These are phyloP conservation scores for Psittacula echo DNA, from an alignment of 2,797 vertebrate species.

Conservation along the genomic window DNA sequence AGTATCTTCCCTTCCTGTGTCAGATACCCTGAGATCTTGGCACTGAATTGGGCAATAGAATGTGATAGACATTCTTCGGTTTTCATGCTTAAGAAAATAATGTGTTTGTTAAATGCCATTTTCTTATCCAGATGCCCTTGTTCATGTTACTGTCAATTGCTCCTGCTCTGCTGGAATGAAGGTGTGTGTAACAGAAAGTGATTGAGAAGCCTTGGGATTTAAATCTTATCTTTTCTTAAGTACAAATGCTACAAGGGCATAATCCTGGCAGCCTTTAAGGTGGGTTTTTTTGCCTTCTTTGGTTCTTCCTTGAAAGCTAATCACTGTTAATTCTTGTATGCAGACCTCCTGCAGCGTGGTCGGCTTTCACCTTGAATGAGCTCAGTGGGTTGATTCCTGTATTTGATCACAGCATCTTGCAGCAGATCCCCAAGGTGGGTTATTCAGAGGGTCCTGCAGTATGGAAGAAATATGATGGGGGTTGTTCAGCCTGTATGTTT, in stretches of 20 bases:
- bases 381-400: conserved; percentile 31
- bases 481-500: neutral
- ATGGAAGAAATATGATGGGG: neutral
- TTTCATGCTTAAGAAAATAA: neutral
- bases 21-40: neutral
- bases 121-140: neutral
- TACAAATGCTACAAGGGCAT: fast-evolving
- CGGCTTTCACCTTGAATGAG: conserved; percentile 56
- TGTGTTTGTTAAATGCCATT: neutral
- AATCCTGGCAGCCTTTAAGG: neutral
- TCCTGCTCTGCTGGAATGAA: neutral
- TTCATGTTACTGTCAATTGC: neutral
- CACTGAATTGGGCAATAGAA: neutral
- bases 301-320: neutral
- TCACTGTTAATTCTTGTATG: neutral
- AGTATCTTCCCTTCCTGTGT: neutral
- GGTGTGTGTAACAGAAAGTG: neutral
- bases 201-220: neutral
- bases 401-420: conserved; percentile 18
- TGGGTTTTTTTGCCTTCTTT: fast-evolving
- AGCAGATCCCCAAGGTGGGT: conserved; percentile 59
- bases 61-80: neutral
- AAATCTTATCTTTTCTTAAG: neutral
- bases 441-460: neutral
- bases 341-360: conserved; percentile 63